These are phyloP conservation scores for Microplitis deprimator DNA, from an alignment of 2,888 invertebrate genomes.

Conservation along the genomic window DNA sequence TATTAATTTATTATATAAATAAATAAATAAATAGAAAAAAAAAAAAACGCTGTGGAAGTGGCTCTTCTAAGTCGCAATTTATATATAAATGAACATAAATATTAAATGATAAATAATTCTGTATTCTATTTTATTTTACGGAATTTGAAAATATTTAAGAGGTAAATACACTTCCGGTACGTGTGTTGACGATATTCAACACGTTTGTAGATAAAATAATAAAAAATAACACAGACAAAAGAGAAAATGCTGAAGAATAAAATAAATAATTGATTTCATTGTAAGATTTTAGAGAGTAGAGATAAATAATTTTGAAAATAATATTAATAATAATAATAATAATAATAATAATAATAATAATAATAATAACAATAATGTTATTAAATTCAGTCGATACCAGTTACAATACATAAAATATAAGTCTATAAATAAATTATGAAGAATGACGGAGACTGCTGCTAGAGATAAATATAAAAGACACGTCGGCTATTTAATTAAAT, in stretches of 20 bases:
- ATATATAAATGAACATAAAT: background rate
- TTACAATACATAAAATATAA: background rate
- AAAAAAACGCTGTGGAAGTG: conserved; percentile 7
- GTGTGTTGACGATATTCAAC: background rate
- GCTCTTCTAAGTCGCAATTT: conserved; percentile 4
- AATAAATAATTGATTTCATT: background rate
- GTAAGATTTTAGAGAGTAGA: conserved; percentile 8
- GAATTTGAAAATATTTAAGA: background rate
- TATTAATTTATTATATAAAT: conserved; percentile 22
- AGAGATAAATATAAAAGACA: background rate
- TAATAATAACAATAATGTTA: conserved; percentile 41
- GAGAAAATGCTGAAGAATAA: background rate
- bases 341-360: conserved; percentile 44
- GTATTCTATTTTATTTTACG: background rate
- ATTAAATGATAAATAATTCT: background rate
- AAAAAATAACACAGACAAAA: background rate
- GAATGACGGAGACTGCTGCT: background rate
- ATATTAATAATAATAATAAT: conserved; percentile 39
- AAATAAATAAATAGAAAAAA: background rate
- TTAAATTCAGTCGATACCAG: conserved; percentile 40
- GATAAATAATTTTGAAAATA: conserved; percentile 53
- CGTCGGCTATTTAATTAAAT: background rate
- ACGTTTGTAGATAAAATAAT: conserved; percentile 14
- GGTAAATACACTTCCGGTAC: background rate
- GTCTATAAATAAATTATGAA: background rate